Evolutionary conservation across 1,140 invertebrate genomes (phyloP).

Genomic region (Scaptomyza pallida): DNA sequence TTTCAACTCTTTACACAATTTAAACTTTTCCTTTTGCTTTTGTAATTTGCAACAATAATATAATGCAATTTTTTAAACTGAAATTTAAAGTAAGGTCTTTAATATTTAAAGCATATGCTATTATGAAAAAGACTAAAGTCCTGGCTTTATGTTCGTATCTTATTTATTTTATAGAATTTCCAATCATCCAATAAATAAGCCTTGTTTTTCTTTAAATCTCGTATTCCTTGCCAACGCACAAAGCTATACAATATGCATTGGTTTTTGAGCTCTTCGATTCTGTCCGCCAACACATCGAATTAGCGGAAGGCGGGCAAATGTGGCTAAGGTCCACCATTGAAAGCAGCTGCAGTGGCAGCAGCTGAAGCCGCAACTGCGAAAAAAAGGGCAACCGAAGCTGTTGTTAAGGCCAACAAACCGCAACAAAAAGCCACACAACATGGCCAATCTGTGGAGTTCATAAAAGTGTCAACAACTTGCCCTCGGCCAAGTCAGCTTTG

Average conservation of each 20-base stretch:
- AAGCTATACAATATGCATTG: neutral
- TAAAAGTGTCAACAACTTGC: conserved; percentile 82
- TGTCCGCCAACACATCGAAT: conserved; percentile 35
- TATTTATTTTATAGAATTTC: too few relatives aligned
- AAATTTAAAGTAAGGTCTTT: too few relatives aligned
- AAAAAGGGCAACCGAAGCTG: conserved; percentile 26
- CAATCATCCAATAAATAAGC: too few relatives aligned
- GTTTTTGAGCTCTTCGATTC: neutral
- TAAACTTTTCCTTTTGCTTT: too few relatives aligned
- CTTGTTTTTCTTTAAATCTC: too few relatives aligned
- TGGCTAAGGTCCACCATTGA: neutral
- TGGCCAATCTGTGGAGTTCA: conserved; percentile 80
- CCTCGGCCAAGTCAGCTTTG: conserved; percentile 34
- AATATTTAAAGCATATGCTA: too few relatives aligned
- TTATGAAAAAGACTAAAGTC: too few relatives aligned
- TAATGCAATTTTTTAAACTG: too few relatives aligned
- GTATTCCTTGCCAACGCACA: neutral
- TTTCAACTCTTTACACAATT: neutral
- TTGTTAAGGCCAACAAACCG: conserved; percentile 70
- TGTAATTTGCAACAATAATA: too few relatives aligned
- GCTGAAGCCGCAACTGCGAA: conserved; percentile 1
- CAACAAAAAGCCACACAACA: conserved; percentile 79
- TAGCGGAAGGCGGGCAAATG: conserved; percentile 39
- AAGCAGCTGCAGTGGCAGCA: conserved; percentile 2
- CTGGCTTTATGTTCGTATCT: too few relatives aligned